These are phyloP conservation scores for Ethmia dodecea DNA, from an alignment of 2,888 invertebrate species.

Conservation along the genomic window DNA sequence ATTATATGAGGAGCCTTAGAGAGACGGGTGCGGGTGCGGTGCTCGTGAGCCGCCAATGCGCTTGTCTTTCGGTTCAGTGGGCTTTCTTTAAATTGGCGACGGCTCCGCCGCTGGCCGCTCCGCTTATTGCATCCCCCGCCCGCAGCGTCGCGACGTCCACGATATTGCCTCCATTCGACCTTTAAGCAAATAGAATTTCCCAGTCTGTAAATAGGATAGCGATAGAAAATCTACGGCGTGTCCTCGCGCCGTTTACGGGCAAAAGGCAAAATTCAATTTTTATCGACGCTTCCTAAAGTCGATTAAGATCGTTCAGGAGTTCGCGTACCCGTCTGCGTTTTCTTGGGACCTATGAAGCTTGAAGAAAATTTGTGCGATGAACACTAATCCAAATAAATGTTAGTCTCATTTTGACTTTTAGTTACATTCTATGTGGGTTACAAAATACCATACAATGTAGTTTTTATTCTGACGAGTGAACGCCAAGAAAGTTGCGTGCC, in stretches of 20 bases:
- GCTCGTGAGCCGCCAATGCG: constrained; percentile 76
- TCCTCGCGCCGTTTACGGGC: constrained; percentile 47
- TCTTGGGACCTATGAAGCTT: constrained; percentile 11
- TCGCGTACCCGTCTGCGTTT: constrained; percentile 7
- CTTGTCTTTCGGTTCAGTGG: constrained; percentile 79
- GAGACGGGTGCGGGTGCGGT: constrained; percentile 55
- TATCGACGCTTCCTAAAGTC: constrained; percentile 38
- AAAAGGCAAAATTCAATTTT: constrained; percentile 61
- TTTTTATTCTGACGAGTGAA: constrained; percentile 69
- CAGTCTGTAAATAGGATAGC: constrained; percentile 68
- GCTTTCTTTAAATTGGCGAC: constrained; percentile 79
- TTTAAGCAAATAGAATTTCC: constrained; percentile 75
- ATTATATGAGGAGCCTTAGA: constrained; percentile 74
- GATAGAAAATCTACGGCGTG: constrained; percentile 58
- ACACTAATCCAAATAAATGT: constrained; percentile 58
- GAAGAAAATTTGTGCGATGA: constrained; percentile 59
- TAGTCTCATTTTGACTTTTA: constrained; percentile 55
- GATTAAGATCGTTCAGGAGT: constrained; percentile 37
- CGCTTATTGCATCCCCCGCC: constrained; percentile 74
- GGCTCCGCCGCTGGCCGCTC: constrained; percentile 67
- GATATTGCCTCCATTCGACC: constrained; percentile 74
- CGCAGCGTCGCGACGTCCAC: constrained; percentile 69
- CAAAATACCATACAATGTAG: constrained; percentile 59
- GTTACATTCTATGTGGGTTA: constrained; percentile 53
- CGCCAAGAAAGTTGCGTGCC: constrained; percentile 69